Evolutionary conservation across 1,140 invertebrate genomes (phyloP).

Genomic region (Polypedilum pembai): DNA sequence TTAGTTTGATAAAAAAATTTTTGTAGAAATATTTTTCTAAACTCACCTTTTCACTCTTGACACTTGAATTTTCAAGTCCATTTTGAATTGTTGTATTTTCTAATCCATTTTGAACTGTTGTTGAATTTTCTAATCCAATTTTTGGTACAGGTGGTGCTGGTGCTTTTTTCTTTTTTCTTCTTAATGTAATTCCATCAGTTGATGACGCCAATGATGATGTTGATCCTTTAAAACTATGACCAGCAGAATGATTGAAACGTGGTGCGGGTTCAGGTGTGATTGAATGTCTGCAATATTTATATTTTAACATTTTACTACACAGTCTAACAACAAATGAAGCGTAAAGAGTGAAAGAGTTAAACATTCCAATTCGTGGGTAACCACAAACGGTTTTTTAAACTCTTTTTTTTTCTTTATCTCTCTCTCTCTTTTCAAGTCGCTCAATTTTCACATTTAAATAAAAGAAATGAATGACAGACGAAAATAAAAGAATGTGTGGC

Average conservation of each 20-base stretch:
- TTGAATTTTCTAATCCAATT: not conserved
- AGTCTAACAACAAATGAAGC: not conserved
- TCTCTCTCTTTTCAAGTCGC: not conserved
- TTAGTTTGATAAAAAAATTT: no score
- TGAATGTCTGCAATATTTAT: constrained; percentile 33
- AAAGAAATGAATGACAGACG: not conserved
- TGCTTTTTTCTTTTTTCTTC: constrained; percentile 43
- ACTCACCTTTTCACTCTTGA: not conserved
- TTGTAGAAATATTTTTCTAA: no score
- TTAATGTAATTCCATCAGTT: constrained; percentile 36
- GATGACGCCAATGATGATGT: constrained; percentile 36
- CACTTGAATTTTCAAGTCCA: no score
- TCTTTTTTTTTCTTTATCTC: constrained; percentile 29
- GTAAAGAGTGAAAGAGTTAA: not conserved
- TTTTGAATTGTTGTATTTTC: not conserved
- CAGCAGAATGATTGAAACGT: constrained; percentile 29
- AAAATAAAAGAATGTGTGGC: not conserved
- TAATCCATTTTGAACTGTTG: not conserved
- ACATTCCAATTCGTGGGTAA: not conserved
- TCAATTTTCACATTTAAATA: not conserved
- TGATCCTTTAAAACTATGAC: constrained; percentile 33
- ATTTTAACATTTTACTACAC: constrained; percentile 33
- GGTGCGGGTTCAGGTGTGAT: constrained; percentile 45
- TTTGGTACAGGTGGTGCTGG: constrained; percentile 36
- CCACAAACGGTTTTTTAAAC: constrained; percentile 3